Evolutionary conservation across 1,140 invertebrate genomes (phyloP).

Genomic region (Chelonus insularis): DNA sequence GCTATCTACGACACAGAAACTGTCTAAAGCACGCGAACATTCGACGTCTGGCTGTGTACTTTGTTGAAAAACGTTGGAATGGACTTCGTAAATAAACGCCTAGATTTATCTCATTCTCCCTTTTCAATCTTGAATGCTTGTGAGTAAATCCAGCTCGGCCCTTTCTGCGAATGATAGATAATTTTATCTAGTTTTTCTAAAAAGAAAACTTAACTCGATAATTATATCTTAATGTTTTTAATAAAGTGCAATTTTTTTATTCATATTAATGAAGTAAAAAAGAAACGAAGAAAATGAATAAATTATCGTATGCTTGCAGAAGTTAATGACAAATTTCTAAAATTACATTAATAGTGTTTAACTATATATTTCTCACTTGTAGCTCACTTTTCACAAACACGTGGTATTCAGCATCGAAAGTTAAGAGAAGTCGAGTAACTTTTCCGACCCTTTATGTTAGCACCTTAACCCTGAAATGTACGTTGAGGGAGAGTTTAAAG

Average conservation of each 20-base stretch:
- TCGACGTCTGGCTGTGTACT: conserved; percentile 9
- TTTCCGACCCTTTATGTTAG: conserved; percentile 30
- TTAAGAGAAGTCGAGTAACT: conserved; percentile 28
- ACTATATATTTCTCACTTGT: neutral
- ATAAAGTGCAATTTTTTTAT: too few relatives aligned
- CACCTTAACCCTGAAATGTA: conserved; percentile 37
- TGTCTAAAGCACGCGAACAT: conserved; percentile 28
- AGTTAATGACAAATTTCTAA: neutral
- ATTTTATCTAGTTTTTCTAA: too few relatives aligned
- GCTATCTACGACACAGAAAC: conserved; percentile 20
- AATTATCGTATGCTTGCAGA: too few relatives aligned
- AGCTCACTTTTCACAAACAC: neutral
- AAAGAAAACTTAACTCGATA: too few relatives aligned
- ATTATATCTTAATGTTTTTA: too few relatives aligned
- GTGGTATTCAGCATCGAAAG: neutral
- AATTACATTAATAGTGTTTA: neutral
- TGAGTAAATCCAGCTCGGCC: too few relatives aligned
- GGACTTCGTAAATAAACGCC: conserved; percentile 40
- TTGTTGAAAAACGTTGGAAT: conserved; percentile 30
- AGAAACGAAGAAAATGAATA: too few relatives aligned
- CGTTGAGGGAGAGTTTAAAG: conserved; percentile 20
- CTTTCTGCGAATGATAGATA: too few relatives aligned
- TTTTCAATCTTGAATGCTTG: neutral
- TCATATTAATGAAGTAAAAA: too few relatives aligned
- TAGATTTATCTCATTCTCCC: conserved; percentile 19